These are phyloP conservation scores for Microtus richardsoni DNA, from an alignment of 2,113 vertebrate species.

Conservation along the genomic window DNA sequence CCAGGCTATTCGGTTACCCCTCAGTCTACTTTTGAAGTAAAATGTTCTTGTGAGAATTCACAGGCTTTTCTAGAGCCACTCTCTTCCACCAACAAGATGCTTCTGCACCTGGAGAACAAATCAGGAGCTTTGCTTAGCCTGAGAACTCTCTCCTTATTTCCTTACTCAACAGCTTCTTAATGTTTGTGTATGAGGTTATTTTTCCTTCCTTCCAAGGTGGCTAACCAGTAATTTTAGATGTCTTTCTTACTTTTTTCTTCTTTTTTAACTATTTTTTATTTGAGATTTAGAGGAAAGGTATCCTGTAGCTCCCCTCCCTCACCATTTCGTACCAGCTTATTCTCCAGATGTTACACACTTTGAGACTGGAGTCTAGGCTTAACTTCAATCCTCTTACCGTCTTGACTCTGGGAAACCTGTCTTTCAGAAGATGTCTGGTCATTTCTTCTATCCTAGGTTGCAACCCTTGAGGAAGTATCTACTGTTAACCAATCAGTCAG, in stretches of 20 bases:
- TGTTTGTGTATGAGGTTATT: background rate
- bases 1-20: background rate
- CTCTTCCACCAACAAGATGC: background rate
- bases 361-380: background rate
- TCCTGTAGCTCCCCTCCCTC: background rate
- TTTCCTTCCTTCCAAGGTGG: background rate
- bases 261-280: conserved; percentile 6
- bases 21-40: background rate
- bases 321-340: background rate
- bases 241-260: background rate
- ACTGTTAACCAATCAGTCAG: background rate
- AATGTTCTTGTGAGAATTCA: background rate
- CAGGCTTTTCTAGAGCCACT: background rate
- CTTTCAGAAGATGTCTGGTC: background rate
- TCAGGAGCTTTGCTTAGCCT: background rate
- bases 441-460: background rate
- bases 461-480: background rate
- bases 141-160: background rate
- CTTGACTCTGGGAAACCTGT: background rate
- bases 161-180: background rate
- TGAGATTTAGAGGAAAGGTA: background rate
- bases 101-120: background rate
- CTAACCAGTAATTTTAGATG: background rate
- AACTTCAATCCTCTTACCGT: background rate
- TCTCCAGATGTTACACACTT: fast-evolving